These are phyloP conservation scores for Martes martes DNA, from an alignment of 2,113 vertebrate genomes.

Conservation along the genomic window DNA sequence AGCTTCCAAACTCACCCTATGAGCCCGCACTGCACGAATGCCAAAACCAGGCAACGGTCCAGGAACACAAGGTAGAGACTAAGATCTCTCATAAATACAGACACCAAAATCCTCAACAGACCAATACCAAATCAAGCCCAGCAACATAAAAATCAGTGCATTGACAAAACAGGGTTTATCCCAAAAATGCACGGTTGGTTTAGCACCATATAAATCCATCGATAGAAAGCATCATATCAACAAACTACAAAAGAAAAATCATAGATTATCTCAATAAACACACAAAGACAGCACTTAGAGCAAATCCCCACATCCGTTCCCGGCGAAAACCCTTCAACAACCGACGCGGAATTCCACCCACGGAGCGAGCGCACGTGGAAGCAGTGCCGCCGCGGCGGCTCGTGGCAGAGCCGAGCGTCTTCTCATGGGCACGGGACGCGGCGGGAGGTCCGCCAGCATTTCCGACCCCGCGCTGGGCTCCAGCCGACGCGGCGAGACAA, in stretches of 20 bases:
- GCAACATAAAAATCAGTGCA: neutral
- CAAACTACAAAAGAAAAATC: neutral
- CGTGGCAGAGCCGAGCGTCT: neutral
- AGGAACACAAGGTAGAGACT: neutral
- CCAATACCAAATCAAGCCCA: neutral
- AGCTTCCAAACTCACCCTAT: neutral
- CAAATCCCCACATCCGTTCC: neutral
- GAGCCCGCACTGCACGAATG: neutral
- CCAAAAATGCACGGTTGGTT: neutral
- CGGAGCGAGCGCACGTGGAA: neutral
- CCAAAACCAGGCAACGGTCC: neutral
- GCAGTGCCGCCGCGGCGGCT: neutral
- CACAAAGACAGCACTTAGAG: neutral
- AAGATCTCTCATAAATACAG: neutral
- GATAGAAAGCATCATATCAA: neutral
- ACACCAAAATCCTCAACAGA: neutral
- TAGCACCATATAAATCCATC: neutral
- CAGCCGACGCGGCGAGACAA: neutral
- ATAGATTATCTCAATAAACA: neutral
- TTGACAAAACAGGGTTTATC: neutral
- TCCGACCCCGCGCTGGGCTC: rapidly evolving
- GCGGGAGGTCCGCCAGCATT: no score
- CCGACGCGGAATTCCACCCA: neutral
- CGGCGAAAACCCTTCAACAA: neutral
- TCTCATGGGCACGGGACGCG: neutral